Evolutionary conservation across 1,140 invertebrate genomes (phyloP).

Genomic region (Musca domestica): DNA sequence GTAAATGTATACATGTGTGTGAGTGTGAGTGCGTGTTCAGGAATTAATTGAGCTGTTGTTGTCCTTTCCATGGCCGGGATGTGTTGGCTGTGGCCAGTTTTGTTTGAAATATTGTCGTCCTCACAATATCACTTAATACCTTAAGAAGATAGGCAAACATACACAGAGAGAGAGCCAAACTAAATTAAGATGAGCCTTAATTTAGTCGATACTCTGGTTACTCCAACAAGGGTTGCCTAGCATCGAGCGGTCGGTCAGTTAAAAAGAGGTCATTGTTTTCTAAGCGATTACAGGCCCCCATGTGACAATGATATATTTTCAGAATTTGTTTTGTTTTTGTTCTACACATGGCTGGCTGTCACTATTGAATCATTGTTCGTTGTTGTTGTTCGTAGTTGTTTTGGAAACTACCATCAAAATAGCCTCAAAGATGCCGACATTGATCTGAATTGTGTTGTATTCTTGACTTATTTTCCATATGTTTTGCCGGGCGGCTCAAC

Average conservation of each 20-base stretch:
- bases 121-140: background rate
- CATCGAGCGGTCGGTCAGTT: background rate
- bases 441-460: background rate
- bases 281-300: background rate
- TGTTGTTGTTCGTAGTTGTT: background rate
- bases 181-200: background rate
- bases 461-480: slow-evolving; percentile 8
- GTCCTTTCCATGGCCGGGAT: background rate
- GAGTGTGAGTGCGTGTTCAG: background rate
- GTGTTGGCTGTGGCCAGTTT: background rate
- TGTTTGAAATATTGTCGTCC: background rate
- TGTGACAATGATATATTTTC: slow-evolving; percentile 12
- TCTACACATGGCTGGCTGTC: background rate
- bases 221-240: background rate
- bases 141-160: background rate
- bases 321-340: background rate
- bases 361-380: background rate
- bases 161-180: no score
- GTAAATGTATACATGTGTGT: background rate
- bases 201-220: background rate
- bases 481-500: background rate
- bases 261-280: background rate
- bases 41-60: slow-evolving; percentile 13
- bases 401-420: slow-evolving; percentile 1
- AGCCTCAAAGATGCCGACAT: slow-evolving; percentile 6